These are phyloP conservation scores for Sinella curviseta DNA, from an alignment of 1,140 invertebrate genomes.

Conservation along the genomic window DNA sequence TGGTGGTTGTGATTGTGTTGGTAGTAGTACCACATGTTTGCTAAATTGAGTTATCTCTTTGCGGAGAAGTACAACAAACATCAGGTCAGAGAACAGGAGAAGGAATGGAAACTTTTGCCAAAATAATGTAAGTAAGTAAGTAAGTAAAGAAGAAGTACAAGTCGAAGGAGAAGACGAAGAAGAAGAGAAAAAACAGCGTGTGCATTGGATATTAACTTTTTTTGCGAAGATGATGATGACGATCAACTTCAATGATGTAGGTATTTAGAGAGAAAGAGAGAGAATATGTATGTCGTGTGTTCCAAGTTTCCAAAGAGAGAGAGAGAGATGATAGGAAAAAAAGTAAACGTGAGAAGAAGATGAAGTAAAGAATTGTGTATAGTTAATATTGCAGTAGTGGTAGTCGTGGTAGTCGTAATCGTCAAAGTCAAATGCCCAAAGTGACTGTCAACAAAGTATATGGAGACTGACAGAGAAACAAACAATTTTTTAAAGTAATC, in stretches of 20 bases:
- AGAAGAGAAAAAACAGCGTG: neutral
- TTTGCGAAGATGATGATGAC: neutral
- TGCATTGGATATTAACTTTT: neutral
- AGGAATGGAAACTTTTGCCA: neutral
- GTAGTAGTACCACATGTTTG: neutral
- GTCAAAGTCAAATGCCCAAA: too few species aligned
- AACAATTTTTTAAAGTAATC: too few species aligned
- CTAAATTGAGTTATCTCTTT: neutral
- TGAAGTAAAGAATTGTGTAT: neutral
- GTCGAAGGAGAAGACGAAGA: too few species aligned
- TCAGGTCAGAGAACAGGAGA: neutral
- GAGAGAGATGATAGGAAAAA: neutral
- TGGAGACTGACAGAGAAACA: too few species aligned
- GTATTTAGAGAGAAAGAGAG: neutral
- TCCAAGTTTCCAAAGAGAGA: too few species aligned
- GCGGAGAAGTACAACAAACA: neutral
- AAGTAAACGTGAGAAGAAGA: neutral
- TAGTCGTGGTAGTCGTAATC: neutral
- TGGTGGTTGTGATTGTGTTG: neutral
- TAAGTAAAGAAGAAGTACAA: too few species aligned
- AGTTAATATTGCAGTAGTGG: neutral
- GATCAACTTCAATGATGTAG: neutral
- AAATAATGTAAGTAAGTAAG: neutral
- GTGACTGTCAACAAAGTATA: too few species aligned
- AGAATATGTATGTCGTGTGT: neutral